Evolutionary conservation across 92 coral and sea anemone species (phyloP).

Genomic region (Muricea muricata): DNA sequence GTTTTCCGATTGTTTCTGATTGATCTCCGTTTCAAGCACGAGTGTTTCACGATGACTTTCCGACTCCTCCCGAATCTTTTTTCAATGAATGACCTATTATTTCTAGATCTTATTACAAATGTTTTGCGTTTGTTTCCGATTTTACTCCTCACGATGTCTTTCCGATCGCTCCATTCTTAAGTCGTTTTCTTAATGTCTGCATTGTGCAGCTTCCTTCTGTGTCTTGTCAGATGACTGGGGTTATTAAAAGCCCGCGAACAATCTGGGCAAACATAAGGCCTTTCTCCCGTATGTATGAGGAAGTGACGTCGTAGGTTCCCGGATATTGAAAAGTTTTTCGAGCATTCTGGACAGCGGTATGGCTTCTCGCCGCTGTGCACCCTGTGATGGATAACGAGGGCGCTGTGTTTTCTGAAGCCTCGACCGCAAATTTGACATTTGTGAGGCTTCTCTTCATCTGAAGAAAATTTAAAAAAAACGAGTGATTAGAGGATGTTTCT

Average conservation of each 20-base stretch:
- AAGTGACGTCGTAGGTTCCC: conserved; percentile 97
- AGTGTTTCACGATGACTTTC: too few species aligned
- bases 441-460: conserved; percentile 85
- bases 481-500: background rate
- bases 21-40: too few species aligned
- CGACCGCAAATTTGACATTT: conserved; percentile 92
- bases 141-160: background rate
- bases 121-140: background rate
- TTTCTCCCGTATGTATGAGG: conserved; percentile 94
- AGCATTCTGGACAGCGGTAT: conserved; percentile 87
- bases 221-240: conserved; percentile 96
- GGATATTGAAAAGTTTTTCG: conserved; percentile 93
- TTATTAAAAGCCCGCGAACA: conserved; percentile 97
- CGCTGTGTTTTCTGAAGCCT: conserved; percentile 99
- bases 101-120: background rate
- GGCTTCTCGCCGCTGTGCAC: conserved; percentile 99
- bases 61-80: background rate
- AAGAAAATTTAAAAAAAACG: background rate
- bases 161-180: background rate
- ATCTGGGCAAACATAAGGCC: conserved; percentile 93
- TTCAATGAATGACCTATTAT: too few species aligned
- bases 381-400: conserved; percentile 91
- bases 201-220: conserved; percentile 89
- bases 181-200: background rate
- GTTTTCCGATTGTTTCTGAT: background rate